phyloP scores from a whole-genome alignment of 2,888 invertebrate species.

The Leptura quadrifasciata region DNA sequence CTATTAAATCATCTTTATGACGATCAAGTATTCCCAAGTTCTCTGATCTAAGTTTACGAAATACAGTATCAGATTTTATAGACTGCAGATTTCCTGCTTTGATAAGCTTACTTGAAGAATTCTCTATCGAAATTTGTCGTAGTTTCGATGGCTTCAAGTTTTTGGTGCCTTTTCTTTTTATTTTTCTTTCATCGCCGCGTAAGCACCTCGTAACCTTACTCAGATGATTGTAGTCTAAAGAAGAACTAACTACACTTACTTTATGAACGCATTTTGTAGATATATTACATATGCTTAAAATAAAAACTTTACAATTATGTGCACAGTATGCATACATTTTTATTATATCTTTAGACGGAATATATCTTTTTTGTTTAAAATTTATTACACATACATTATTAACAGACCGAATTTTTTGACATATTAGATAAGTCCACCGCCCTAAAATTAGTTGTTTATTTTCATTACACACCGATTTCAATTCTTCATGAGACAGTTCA shows the following conservation, averaged over 20 bases:
- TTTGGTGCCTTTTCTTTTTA: conserved; percentile 6
- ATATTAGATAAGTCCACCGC: conserved; percentile 26
- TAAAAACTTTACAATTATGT: too few relatives aligned
- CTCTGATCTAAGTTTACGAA: conserved; percentile 33
- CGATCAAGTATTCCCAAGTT: conserved; percentile 27
- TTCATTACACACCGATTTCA: too few relatives aligned
- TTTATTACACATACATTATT: conserved; percentile 35
- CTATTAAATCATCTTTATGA: conserved; percentile 29
- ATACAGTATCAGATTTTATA: conserved; percentile 32
- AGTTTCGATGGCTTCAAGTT: too few relatives aligned
- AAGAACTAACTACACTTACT: conserved; percentile 28
- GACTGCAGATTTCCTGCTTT: conserved; percentile 28
- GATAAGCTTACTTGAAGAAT: too few relatives aligned
- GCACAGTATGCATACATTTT: conserved; percentile 32
- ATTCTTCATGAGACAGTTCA: too few relatives aligned
- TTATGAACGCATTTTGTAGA: neutral
- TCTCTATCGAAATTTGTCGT: too few relatives aligned
- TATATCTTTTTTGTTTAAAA: conserved; percentile 31
- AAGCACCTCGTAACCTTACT: conserved; percentile 16
- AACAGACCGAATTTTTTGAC: conserved; percentile 13
- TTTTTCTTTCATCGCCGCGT: conserved; percentile 30
- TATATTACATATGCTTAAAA: conserved; percentile 17
- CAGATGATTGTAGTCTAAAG: conserved; percentile 28
- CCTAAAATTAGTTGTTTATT: too few relatives aligned
- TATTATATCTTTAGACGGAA: conserved; percentile 11